Percentiles rank a stretch among this genome's conserved stretches.
Conservation (phyloP, 2,113 vertebrate species). For the Silurus meridionalis region DNA sequence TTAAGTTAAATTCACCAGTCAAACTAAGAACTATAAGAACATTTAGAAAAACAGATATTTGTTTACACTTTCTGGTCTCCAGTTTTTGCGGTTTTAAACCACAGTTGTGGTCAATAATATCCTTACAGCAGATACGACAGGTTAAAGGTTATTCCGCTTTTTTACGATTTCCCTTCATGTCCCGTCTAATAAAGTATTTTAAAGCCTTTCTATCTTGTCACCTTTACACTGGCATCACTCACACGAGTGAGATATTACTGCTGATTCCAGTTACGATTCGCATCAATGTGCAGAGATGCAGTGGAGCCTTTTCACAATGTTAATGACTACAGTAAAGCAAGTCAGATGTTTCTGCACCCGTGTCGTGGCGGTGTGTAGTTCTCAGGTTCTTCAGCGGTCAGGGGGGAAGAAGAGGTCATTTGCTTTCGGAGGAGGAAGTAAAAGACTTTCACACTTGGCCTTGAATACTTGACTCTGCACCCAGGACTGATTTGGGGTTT, state of each 20-base stretch:
- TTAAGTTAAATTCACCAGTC: no score
- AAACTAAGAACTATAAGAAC: no score
- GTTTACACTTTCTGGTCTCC: no score
- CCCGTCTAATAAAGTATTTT: background rate
- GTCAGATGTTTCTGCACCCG: slow-evolving; percentile 38
- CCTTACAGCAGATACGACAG: background rate
- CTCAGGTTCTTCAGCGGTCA: background rate
- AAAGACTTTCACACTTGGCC: background rate
- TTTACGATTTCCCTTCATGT: slow-evolving; percentile 2
- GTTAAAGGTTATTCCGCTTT: background rate
- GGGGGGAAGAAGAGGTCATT: background rate
- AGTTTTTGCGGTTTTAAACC: no score
- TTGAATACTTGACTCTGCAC: background rate
- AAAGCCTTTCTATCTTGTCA: background rate
- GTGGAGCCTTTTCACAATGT: slow-evolving; percentile 18
- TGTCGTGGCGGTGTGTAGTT: slow-evolving; percentile 17
- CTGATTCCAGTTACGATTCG: slow-evolving; percentile 32
- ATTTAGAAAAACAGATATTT: no score
- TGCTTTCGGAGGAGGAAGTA: background rate
- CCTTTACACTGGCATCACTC: background rate
- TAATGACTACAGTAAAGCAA: slow-evolving; percentile 25
- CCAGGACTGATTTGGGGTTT: background rate
- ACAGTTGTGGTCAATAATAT: no score
- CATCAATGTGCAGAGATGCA: slow-evolving; percentile 8
- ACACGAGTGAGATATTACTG: slow-evolving; percentile 10